Percentiles rank a stretch among this genome's conserved stretches.
Conservation (phyloP, 2,797 vertebrate genomes). For the Channallabes apus region DNA sequence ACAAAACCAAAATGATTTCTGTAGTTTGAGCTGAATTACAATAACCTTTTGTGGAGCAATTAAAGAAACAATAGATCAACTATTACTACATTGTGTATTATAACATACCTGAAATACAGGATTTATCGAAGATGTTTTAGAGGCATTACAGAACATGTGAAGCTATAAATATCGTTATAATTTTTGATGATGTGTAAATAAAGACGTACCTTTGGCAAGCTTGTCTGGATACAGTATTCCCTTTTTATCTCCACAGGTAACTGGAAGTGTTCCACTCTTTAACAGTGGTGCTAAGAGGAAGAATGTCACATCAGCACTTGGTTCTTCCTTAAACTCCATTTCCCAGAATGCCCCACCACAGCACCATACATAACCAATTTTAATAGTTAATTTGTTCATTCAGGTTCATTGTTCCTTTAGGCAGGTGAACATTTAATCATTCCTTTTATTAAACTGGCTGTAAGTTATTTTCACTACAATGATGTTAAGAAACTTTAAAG, state of each 20-base stretch:
- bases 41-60: no score
- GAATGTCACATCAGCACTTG: not conserved
- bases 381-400: no score
- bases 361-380: not conserved
- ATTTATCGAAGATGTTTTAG: no score
- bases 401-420: no score
- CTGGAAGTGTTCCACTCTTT: constrained; percentile 52
- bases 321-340: not conserved
- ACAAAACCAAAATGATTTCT: not conserved
- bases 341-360: constrained; percentile 7
- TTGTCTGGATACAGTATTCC: constrained; percentile 59
- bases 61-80: no score
- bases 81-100: no score
- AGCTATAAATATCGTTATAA: no score
- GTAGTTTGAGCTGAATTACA: no score
- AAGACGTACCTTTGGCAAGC: constrained; percentile 44
- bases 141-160: no score
- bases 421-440: not conserved
- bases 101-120: no score
- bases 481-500: not conserved
- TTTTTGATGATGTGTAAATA: not conserved
- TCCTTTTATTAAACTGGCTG: not conserved
- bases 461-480: not conserved
- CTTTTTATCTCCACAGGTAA: constrained; percentile 60
- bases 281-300: not conserved